Conservation (phyloP, 2,888 invertebrate genomes). For the Drosophila paramelanica region DNA sequence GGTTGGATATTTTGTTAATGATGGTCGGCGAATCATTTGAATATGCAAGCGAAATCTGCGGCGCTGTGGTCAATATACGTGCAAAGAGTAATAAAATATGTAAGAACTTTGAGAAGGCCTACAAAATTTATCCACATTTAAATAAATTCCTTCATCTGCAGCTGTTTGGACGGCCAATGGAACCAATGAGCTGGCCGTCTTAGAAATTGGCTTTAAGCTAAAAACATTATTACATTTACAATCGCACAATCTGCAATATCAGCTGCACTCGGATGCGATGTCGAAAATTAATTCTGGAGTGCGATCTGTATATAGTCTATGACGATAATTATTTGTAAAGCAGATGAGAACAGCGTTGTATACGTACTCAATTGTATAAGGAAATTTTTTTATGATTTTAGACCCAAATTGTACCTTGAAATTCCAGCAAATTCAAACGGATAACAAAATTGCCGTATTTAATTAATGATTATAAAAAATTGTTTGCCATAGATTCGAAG, state of each 20-base stretch:
- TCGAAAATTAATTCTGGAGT: constrained; percentile 85
- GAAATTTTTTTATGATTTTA: constrained; percentile 13
- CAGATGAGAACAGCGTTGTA: constrained; percentile 29
- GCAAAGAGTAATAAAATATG: constrained; percentile 80
- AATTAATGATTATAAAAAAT: constrained; percentile 6
- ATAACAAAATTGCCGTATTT: constrained; percentile 11
- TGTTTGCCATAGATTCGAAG: constrained; percentile 15
- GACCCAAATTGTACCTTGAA: constrained; percentile 50
- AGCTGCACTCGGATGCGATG: constrained; percentile 73
- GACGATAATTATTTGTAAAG: constrained; percentile 22
- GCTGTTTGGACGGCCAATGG: constrained; percentile 71
- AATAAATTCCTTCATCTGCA: background rate
- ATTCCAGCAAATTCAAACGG: constrained; percentile 37
- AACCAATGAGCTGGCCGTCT: constrained; percentile 58
- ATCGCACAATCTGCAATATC: constrained; percentile 66
- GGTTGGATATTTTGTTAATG: constrained; percentile 68
- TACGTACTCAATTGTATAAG: constrained; percentile 25
- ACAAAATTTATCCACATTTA: background rate
- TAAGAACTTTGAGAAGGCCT: constrained; percentile 12
- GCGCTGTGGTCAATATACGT: constrained; percentile 76
- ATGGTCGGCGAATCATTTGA: constrained; percentile 72
- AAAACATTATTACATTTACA: constrained; percentile 59
- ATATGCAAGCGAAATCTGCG: constrained; percentile 63
- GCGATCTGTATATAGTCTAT: constrained; percentile 85
- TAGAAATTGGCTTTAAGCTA: constrained; percentile 71